A percentile compares a stretch with the other conserved stretches of the same genome.
phyloP scores from a whole-genome alignment of 2,113 vertebrate species.

The Chaetodon auriga region DNA sequence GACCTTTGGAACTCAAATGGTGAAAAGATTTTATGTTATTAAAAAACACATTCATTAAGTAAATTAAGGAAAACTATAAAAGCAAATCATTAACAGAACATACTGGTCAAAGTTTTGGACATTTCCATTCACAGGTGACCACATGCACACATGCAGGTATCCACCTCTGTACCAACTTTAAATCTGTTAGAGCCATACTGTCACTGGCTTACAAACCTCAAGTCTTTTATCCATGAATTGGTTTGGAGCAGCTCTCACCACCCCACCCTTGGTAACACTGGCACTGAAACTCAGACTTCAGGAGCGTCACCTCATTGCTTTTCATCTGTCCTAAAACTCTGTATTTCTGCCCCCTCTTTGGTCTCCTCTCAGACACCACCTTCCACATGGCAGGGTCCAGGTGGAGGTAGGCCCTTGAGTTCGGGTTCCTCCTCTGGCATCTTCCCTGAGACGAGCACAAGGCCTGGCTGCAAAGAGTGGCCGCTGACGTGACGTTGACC shows the following conservation, averaged over 20 bases:
- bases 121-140: conserved; percentile 1
- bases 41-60: neutral
- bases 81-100: neutral
- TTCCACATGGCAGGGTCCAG: conserved; percentile 78
- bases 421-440: conserved; percentile 73
- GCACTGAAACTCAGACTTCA: conserved; percentile 77
- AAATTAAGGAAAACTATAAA: neutral
- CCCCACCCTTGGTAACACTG: conserved; percentile 82
- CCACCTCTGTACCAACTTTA: neutral
- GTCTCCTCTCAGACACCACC: conserved; percentile 55
- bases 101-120: neutral
- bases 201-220: neutral
- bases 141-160: neutral
- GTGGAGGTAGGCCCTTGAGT: conserved; percentile 79
- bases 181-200: neutral
- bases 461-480: conserved; percentile 78
- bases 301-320: neutral
- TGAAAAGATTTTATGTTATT: neutral
- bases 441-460: conserved; percentile 81
- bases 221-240: neutral
- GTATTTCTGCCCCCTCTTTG: conserved; percentile 52
- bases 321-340: conserved; percentile 57
- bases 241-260: conserved; percentile 75
- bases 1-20: neutral
- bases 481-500: conserved; percentile 84